These are phyloP conservation scores for Albula goreensis DNA, from an alignment of 2,113 vertebrate genomes.

Conservation along the genomic window DNA sequence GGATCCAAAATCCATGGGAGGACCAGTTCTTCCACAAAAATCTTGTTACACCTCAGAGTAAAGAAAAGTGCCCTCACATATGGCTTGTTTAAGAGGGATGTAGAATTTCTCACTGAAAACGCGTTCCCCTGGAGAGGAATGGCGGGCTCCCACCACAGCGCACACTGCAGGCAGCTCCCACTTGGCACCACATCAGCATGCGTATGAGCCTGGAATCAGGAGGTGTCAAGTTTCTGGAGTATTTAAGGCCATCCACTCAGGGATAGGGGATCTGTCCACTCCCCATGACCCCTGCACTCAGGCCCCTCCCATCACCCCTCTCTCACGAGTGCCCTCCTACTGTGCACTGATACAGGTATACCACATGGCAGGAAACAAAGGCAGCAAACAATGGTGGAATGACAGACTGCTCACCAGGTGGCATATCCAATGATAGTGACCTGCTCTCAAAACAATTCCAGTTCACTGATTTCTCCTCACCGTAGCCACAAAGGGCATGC, in stretches of 20 bases:
- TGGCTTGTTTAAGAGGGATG: neutral
- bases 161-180: neutral
- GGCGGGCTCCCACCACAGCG: neutral
- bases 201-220: neutral
- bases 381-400: neutral
- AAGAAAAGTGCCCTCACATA: neutral
- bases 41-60: neutral
- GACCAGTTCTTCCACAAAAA: neutral
- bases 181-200: neutral
- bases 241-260: neutral
- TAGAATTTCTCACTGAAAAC: neutral
- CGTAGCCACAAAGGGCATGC: neutral
- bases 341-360: neutral
- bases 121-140: neutral
- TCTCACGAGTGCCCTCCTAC: neutral
- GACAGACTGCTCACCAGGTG: neutral
- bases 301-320: neutral
- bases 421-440: neutral
- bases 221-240: neutral
- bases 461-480: neutral
- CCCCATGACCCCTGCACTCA: neutral
- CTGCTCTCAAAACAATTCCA: neutral
- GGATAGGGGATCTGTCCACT: neutral
- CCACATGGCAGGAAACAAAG: neutral
- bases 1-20: neutral